These are phyloP conservation scores for Pogonognathellus flavescens DNA, from an alignment of 1,140 invertebrate genomes.

Conservation along the genomic window DNA sequence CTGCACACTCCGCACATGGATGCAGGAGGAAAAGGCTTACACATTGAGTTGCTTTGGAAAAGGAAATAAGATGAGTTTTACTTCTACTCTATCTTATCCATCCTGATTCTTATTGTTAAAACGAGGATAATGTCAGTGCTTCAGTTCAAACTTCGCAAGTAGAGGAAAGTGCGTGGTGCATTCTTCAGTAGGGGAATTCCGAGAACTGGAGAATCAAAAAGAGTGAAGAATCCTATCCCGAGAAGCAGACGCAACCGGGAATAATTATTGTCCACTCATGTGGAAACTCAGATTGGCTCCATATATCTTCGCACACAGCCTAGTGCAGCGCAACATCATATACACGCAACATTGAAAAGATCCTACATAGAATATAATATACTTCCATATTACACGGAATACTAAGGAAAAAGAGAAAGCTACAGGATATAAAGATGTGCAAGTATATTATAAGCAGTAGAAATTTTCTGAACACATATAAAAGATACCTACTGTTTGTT, in stretches of 20 bases:
- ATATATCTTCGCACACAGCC: slow-evolving; percentile 27
- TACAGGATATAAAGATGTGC: not conserved
- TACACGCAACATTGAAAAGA: slow-evolving; percentile 13
- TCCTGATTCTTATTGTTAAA: slow-evolving; percentile 25
- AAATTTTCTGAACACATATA: not conserved
- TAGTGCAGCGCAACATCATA: slow-evolving; percentile 9
- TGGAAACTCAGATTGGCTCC: slow-evolving; percentile 61
- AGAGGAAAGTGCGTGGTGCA: not conserved
- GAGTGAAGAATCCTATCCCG: slow-evolving; percentile 51
- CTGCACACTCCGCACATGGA: not conserved
- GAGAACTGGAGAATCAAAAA: slow-evolving; percentile 43
- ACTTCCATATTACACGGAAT: not conserved
- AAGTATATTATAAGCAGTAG: not conserved
- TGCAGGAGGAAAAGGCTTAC: not conserved
- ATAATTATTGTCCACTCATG: slow-evolving; percentile 62
- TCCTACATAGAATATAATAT: not conserved
- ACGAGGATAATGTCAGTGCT: slow-evolving; percentile 32
- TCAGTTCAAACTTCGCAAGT: not conserved
- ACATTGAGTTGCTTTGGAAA: not conserved
- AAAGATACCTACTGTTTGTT: not conserved
- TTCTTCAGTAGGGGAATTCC: slow-evolving; percentile 39
- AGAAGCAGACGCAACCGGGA: slow-evolving; percentile 53
- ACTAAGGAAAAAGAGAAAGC: not conserved
- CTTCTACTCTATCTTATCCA: not conserved
- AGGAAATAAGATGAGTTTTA: slow-evolving; percentile 14